phyloP scores from a whole-genome alignment of 2,888 invertebrate species.

The Cosmia pyralina region DNA sequence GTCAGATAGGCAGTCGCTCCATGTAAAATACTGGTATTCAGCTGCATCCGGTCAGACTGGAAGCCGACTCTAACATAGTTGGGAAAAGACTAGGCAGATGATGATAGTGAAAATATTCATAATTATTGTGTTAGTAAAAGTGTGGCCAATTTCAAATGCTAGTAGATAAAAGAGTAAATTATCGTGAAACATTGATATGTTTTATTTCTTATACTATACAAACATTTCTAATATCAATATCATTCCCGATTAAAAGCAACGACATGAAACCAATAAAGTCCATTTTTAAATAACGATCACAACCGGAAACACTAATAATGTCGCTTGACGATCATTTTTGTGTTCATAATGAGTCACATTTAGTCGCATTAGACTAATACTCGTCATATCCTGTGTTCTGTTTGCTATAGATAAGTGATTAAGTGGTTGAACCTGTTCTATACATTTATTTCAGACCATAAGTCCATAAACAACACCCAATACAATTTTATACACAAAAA shows the following conservation, averaged over 20 bases:
- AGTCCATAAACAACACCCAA: no score
- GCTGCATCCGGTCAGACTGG: no score
- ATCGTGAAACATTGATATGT: no score
- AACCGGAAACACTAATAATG: slow-evolving; percentile 62
- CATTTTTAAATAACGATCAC: slow-evolving; percentile 46
- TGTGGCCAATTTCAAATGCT: no score
- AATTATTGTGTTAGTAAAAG: no score
- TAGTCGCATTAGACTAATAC: slow-evolving; percentile 61
- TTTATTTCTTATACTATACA: neutral
- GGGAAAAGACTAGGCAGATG: no score
- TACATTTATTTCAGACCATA: no score
- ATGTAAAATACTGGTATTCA: no score
- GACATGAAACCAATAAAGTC: slow-evolving; percentile 20
- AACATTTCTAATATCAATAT: neutral
- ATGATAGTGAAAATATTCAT: no score
- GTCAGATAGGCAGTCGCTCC: no score
- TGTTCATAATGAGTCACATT: slow-evolving; percentile 64
- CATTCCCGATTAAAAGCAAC: slow-evolving; percentile 11
- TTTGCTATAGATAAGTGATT: slow-evolving; percentile 53
- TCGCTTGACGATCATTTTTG: slow-evolving; percentile 56
- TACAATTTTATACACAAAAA: no score
- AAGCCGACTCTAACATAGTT: no score
- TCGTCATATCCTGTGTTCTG: slow-evolving; percentile 63
- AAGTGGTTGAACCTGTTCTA: slow-evolving; percentile 28
- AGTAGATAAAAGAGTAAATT: neutral